Percentiles rank a stretch among this genome's conserved stretches.
Conservation (phyloP, 1,140 invertebrate species). For the Phymastichus coffea region DNA sequence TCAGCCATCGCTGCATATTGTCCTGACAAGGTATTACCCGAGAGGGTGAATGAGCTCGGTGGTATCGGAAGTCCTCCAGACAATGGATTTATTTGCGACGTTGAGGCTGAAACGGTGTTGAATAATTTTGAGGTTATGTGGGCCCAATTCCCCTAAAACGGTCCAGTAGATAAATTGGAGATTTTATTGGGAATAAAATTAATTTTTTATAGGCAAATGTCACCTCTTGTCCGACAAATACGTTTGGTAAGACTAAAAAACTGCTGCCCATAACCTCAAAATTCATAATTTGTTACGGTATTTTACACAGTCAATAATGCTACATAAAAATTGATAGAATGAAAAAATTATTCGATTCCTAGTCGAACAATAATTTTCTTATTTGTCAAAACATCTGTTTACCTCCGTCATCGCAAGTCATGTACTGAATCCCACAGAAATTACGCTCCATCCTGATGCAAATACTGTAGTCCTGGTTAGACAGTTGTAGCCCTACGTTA, state of each 20-base stretch:
- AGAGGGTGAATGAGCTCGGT: constrained; percentile 69
- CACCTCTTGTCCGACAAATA: too few relatives aligned
- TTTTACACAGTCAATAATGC: too few relatives aligned
- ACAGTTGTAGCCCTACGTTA: constrained; percentile 72
- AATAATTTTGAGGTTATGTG: too few relatives aligned
- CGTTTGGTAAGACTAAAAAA: too few relatives aligned
- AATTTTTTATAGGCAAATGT: not conserved
- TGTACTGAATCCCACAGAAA: constrained; percentile 85
- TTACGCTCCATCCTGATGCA: constrained; percentile 83
- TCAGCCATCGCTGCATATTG: constrained; percentile 65
- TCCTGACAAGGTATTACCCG: constrained; percentile 68
- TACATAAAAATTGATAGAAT: too few relatives aligned
- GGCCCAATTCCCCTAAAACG: too few relatives aligned
- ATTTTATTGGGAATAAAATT: not conserved
- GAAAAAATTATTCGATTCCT: too few relatives aligned
- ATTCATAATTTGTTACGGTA: too few relatives aligned
- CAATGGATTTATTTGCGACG: not conserved
- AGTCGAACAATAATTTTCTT: too few relatives aligned
- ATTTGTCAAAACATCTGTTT: too few relatives aligned
- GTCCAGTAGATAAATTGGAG: not conserved
- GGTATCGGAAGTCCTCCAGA: too few relatives aligned
- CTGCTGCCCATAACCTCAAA: too few relatives aligned
- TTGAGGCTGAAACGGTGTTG: not conserved
- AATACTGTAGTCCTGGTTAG: constrained; percentile 86
- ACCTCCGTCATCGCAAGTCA: constrained; percentile 66